Base-by-base conservation (phyloP, 2,797 vertebrate genomes). In the Glyptemys insculpta region DNA sequence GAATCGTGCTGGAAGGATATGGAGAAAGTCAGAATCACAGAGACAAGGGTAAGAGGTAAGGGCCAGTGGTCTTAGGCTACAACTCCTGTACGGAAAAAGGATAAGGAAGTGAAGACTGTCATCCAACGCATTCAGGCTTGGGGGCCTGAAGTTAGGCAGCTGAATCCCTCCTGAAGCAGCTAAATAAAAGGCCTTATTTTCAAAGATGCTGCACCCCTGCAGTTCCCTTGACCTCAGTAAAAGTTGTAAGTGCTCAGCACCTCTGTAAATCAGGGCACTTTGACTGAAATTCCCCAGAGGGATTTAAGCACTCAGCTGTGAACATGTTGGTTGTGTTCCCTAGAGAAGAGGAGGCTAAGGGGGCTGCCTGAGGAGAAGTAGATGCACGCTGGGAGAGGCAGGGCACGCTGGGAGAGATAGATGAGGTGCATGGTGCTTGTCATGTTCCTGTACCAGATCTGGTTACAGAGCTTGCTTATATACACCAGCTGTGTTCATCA, bases 371-470 rank as follows among this genome's bases (percentile, higher is more conserved):
- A 86, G 91, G 87, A 54, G 21, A 54, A 19, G 23, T 25, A 53
- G 85, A 91, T 93, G 91, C 81, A 50, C 41, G 59, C 54, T 56
- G 94, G 92, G 78, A n/a, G 87, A 65, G 79, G 88, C 37, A 16
- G 50, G 50, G 90, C 81, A 50, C 41, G 59, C 54, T 56, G 94
- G 91, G 78, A n/a, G 87, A 59, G 79, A 87, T 6, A 23, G 68
- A 41, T n/a, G 68, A 72, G 21, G 68, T 72, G 65, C 65, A 41
- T 6, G 65, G 65, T 5, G 21, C 37, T 23, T 25, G 37, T 23
- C 11, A 12, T 23, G 37, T 72, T 72, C 65, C 65, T 72, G 65
- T 41, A 23, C n/a, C 65, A 23, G n/a, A 11, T 41, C 65, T 19
- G n/a, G 19, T 37, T 72, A 37, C 37, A 41, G 68, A 37, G 19